Conservation (phyloP, 2,113 vertebrate genomes). For the Gambusia holbrooki region DNA sequence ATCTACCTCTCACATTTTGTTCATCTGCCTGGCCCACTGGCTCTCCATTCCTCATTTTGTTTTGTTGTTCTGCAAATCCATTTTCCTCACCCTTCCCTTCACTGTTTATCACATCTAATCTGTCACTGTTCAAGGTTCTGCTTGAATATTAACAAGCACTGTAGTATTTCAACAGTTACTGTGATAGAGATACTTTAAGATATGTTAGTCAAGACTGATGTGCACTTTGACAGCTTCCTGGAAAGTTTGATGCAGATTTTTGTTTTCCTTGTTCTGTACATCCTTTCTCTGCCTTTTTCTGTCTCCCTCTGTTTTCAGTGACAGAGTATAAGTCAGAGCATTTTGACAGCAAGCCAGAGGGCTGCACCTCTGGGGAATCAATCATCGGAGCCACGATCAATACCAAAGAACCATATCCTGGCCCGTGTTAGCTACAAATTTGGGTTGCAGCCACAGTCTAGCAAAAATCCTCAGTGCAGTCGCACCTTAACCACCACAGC, state of each 20-base stretch:
- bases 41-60: background rate
- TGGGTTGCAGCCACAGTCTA: slow-evolving; percentile 43
- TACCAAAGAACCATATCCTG: slow-evolving; percentile 51
- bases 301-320: slow-evolving; percentile 28
- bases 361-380: slow-evolving; percentile 54
- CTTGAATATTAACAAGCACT: too few relatives aligned
- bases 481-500: slow-evolving; percentile 29
- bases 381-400: slow-evolving; percentile 67
- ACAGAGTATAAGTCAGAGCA: slow-evolving; percentile 44
- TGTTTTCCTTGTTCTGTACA: slow-evolving; percentile 1
- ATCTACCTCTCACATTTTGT: slow-evolving; percentile 35
- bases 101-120: too few relatives aligned
- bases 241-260: background rate
- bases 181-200: background rate
- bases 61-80: background rate
- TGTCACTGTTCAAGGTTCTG: too few relatives aligned
- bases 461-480: slow-evolving; percentile 27
- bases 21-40: background rate
- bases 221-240: background rate
- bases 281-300: slow-evolving; percentile 6
- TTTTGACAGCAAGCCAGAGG: slow-evolving; percentile 54
- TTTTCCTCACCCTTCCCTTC: background rate
- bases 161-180: background rate
- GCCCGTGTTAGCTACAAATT: slow-evolving; percentile 34
- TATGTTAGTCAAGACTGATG: background rate